Evolutionary conservation across 2,888 invertebrate species (phyloP).

Genomic region (Protophormia terraenovae): DNA sequence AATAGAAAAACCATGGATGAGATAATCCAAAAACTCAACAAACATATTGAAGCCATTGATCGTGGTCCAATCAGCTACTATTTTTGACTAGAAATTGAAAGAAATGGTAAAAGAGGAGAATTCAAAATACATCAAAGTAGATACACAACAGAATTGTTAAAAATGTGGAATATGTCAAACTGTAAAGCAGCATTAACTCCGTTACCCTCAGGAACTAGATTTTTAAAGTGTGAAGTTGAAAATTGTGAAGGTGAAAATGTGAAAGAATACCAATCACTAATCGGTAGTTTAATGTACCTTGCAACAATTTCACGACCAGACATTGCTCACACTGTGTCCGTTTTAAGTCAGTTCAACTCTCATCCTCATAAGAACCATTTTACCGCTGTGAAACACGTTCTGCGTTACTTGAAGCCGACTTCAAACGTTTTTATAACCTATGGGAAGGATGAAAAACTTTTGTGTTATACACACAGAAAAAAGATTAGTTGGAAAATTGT

Average conservation of each 20-base stretch:
- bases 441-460: constrained; percentile 20
- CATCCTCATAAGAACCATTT: constrained; percentile 69
- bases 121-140: constrained; percentile 35
- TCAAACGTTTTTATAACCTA: constrained; percentile 20
- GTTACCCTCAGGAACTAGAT: constrained; percentile 16
- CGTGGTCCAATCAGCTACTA: constrained; percentile 21
- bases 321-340: constrained; percentile 64
- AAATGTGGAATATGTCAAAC: constrained; percentile 42
- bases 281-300: constrained; percentile 58
- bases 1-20: not conserved
- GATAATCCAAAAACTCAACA: constrained; percentile 1
- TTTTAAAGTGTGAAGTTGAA: constrained; percentile 42
- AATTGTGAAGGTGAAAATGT: constrained; percentile 35
- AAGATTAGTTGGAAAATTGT: no score
- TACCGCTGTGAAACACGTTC: constrained; percentile 63
- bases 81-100: constrained; percentile 33
- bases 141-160: constrained; percentile 19
- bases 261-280: constrained; percentile 48
- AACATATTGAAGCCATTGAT: constrained; percentile 26
- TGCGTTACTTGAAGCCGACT: constrained; percentile 52
- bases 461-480: no score
- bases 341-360: constrained; percentile 46
- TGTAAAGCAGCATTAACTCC: constrained; percentile 52
- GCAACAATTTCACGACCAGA: constrained; percentile 52
- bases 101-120: constrained; percentile 2